Evolutionary conservation across 35 echinoderm and acorn worm genomes (phyloP).

Genomic region (Acanthaster planci): DNA sequence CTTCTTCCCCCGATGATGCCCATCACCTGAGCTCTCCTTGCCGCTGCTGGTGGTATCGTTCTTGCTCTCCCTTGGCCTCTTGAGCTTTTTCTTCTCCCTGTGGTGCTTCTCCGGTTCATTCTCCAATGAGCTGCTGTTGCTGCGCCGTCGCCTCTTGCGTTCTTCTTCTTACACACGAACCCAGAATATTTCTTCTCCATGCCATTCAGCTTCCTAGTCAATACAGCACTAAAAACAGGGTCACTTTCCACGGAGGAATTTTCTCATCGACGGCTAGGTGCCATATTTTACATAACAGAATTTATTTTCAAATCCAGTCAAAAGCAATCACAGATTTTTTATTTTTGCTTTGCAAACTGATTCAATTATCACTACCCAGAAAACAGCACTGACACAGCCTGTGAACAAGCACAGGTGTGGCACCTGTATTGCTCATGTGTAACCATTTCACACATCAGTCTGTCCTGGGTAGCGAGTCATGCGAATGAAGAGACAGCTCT

Average conservation of each 20-base stretch:
- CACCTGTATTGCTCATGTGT: too few relatives aligned
- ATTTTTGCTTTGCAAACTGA: too few relatives aligned
- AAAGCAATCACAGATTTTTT: too few relatives aligned
- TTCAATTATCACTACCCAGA: too few relatives aligned
- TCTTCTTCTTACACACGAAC: constrained; percentile 12
- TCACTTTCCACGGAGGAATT: too few relatives aligned
- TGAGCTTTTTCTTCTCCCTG: constrained; percentile 21
- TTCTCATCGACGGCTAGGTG: too few relatives aligned
- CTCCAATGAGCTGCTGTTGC: constrained; percentile 3
- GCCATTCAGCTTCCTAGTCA: constrained; percentile 30
- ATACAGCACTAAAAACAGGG: neutral
- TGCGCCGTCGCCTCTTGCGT: constrained; percentile 8
- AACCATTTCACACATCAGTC: too few relatives aligned
- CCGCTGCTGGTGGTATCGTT: neutral
- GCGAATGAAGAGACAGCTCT: neutral
- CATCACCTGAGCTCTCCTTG: constrained; percentile 12
- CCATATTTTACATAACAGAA: too few relatives aligned
- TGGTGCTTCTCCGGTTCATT: constrained; percentile 22
- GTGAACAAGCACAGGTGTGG: too few relatives aligned
- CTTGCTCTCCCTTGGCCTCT: neutral
- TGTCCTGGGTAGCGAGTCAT: neutral
- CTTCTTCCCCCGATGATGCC: constrained; percentile 16
- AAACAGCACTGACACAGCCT: too few relatives aligned
- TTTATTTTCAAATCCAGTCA: too few relatives aligned
- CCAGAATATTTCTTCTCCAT: constrained; percentile 4